Evolutionary conservation across 1,140 invertebrate genomes (phyloP).

Genomic region (Colletes gigas): DNA sequence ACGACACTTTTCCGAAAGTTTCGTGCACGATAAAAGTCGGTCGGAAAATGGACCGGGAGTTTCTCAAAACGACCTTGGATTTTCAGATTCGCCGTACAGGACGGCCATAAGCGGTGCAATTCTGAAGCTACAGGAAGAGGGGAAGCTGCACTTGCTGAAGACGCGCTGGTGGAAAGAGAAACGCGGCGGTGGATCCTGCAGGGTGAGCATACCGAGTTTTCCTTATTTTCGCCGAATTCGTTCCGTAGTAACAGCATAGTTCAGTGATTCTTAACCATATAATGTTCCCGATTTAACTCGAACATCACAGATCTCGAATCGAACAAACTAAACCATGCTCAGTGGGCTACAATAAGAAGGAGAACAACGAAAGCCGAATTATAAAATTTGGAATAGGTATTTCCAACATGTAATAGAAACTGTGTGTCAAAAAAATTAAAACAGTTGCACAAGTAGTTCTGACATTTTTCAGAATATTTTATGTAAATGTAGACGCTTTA

Average conservation of each 20-base stretch:
- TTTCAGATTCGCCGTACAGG: conserved; percentile 91
- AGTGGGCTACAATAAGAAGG: no score
- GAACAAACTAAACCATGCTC: no score
- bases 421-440: no score
- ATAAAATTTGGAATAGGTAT: no score
- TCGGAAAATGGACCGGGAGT: not conserved
- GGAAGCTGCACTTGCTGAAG: conserved; percentile 94
- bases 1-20: conserved; percentile 36
- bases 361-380: no score
- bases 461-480: no score
- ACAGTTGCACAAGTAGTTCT: no score
- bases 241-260: not conserved
- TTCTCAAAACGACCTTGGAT: conserved; percentile 57
- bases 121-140: conserved; percentile 95
- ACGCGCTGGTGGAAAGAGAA: conserved; percentile 98
- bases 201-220: conserved; percentile 82
- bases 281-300: no score
- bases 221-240: conserved; percentile 21
- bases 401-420: no score
- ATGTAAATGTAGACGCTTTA: no score
- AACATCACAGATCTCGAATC: no score
- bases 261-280: no score
- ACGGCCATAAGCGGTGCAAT: conserved; percentile 94
- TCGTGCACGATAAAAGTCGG: conserved; percentile 38
- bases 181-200: conserved; percentile 90